Percentiles rank a stretch among this genome's conserved stretches.
phyloP scores from a whole-genome alignment of 2,888 invertebrate genomes.

The Pyrrhosoma nymphula region DNA sequence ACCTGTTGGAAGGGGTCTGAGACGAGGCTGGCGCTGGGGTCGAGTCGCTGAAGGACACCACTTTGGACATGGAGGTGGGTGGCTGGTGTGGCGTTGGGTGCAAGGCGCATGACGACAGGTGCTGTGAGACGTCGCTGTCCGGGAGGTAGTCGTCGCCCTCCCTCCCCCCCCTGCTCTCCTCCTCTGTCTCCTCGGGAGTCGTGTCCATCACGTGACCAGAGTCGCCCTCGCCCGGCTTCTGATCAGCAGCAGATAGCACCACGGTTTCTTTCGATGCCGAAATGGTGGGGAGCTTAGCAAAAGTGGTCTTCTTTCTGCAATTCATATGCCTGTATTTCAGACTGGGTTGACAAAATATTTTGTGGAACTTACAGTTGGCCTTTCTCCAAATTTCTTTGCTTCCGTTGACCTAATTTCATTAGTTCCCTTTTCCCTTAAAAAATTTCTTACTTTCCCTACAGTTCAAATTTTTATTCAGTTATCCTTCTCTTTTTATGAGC shows the following conservation, averaged over 20 bases:
- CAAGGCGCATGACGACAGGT: conserved; percentile 17
- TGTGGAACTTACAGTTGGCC: too few species aligned
- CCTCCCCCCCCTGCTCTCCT: conserved; percentile 74
- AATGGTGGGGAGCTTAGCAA: conserved; percentile 74
- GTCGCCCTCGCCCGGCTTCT: conserved; percentile 73
- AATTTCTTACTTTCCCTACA: too few species aligned
- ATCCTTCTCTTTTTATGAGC: too few species aligned
- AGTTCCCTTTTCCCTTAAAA: too few species aligned
- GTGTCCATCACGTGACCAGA: conserved; percentile 71
- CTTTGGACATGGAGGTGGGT: conserved; percentile 74
- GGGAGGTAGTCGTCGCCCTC: conserved; percentile 72
- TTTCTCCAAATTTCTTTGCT: too few species aligned
- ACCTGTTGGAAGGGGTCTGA: neutral
- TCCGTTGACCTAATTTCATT: too few species aligned
- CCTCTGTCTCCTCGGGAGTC: conserved; percentile 74
- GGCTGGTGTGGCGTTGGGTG: conserved; percentile 76
- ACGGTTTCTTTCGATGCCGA: conserved; percentile 70
- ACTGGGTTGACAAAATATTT: too few species aligned
- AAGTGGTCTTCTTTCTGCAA: conserved; percentile 76
- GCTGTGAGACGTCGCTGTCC: conserved; percentile 65
- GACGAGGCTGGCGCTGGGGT: conserved; percentile 58
- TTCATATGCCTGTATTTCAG: conserved; percentile 42
- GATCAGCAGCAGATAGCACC: conserved; percentile 68
- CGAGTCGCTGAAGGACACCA: conserved; percentile 71
- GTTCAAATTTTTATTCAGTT: too few species aligned